Evolutionary conservation across 2,888 invertebrate genomes (phyloP).

Genomic region (Chrysolina oricalcia): DNA sequence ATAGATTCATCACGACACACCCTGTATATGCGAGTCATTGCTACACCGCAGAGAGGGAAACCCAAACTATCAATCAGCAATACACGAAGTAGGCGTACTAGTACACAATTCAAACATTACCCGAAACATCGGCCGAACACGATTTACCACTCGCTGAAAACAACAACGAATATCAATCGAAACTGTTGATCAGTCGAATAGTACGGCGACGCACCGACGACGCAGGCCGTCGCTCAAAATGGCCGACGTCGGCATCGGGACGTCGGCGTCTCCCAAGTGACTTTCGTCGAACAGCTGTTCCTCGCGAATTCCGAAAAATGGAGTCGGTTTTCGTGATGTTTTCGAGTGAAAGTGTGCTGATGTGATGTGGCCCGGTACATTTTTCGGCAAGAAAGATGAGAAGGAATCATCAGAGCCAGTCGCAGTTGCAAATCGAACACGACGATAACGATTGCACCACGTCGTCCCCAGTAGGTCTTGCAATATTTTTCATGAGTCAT

Average conservation of each 20-base stretch:
- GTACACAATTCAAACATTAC: conserved; percentile 19
- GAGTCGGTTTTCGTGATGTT: conserved; percentile 43
- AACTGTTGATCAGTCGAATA: conserved; percentile 15
- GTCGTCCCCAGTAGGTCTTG: conserved; percentile 72
- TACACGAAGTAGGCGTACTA: conserved; percentile 12
- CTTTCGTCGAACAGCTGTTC: conserved; percentile 62
- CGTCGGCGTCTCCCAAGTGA: conserved; percentile 50
- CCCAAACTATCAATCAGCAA: conserved; percentile 20
- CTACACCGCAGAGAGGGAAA: conserved; percentile 26
- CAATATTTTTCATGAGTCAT: conserved; percentile 43
- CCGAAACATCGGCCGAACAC: conserved; percentile 12
- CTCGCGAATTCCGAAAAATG: conserved; percentile 45
- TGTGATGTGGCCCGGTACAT: conserved; percentile 43
- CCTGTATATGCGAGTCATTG: conserved; percentile 7
- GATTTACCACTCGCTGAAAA: conserved; percentile 7
- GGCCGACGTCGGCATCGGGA: conserved; percentile 57
- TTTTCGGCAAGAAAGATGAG: conserved; percentile 56
- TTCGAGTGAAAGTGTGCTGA: conserved; percentile 40
- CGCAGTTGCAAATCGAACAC: conserved; percentile 69
- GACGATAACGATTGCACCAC: conserved; percentile 74
- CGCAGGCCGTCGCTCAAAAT: conserved; percentile 50
- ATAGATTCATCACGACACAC: not conserved
- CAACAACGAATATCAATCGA: conserved; percentile 3
- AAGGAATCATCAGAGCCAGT: conserved; percentile 64
- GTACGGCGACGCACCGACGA: conserved; percentile 27